Evolutionary conservation across 2,888 invertebrate species (phyloP).

Genomic region (Spodoptera exigua): DNA sequence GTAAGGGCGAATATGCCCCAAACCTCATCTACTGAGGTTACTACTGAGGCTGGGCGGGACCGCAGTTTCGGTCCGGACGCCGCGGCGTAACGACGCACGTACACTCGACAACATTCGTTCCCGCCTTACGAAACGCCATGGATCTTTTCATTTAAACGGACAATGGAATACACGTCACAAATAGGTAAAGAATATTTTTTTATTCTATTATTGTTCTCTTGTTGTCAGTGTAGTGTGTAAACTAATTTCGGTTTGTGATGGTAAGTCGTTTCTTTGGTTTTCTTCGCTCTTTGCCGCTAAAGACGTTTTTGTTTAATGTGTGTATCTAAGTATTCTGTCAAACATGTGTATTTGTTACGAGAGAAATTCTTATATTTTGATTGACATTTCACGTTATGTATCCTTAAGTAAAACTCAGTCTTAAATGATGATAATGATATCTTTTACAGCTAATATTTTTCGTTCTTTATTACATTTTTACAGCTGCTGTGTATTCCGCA

Average conservation of each 20-base stretch:
- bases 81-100: constrained; percentile 44
- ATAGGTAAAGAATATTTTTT: constrained; percentile 73
- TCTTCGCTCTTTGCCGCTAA: too few relatives aligned
- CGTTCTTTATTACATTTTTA: constrained; percentile 8
- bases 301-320: too few relatives aligned
- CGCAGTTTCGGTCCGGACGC: constrained; percentile 64
- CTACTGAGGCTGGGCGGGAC: constrained; percentile 66
- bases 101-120: constrained; percentile 47
- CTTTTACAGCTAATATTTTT: neutral
- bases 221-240: constrained; percentile 37
- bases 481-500: constrained; percentile 24
- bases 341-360: too few relatives aligned
- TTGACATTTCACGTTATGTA: too few relatives aligned
- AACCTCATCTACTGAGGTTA: constrained; percentile 61
- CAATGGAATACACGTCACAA: constrained; percentile 80
- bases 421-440: neutral
- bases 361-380: too few relatives aligned
- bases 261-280: constrained; percentile 40
- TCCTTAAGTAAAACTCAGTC: neutral
- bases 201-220: constrained; percentile 63
- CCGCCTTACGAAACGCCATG: constrained; percentile 66
- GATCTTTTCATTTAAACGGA: constrained; percentile 67
- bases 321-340: too few relatives aligned
- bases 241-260: constrained; percentile 35
- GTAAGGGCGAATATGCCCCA: constrained; percentile 63